Percentiles rank a stretch among this genome's conserved stretches.
Evolutionary conservation across 2,888 invertebrate species (phyloP).

Genomic region (Atethmia centrago): DNA sequence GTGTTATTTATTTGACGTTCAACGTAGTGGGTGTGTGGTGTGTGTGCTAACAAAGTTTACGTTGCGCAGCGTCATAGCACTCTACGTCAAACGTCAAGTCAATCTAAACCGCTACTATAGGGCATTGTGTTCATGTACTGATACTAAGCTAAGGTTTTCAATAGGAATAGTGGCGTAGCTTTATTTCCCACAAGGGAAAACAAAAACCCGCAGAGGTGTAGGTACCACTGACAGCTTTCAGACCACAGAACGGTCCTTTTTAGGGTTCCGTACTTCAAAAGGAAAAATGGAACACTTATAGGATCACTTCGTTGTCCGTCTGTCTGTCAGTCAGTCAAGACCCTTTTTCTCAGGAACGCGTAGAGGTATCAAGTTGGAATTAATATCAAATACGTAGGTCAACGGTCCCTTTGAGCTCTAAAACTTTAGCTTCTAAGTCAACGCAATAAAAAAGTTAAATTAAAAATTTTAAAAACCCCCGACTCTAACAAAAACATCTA

Average conservation of each 20-base stretch:
- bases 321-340: not conserved
- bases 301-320: too few species aligned
- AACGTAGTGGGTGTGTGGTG: slow-evolving; percentile 53
- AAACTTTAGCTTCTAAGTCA: too few species aligned
- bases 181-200: not conserved
- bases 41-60: slow-evolving; percentile 51
- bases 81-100: slow-evolving; percentile 41
- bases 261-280: too few species aligned
- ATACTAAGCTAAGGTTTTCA: not conserved
- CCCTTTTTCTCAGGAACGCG: too few species aligned
- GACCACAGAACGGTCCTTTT: not conserved
- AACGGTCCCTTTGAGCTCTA: too few species aligned
- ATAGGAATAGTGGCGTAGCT: not conserved
- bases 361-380: too few species aligned
- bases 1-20: slow-evolving; percentile 51
- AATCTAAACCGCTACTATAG: slow-evolving; percentile 14
- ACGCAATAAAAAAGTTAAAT: too few species aligned
- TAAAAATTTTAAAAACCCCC: too few species aligned
- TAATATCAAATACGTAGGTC: too few species aligned
- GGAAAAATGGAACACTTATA: too few species aligned
- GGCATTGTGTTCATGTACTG: not conserved
- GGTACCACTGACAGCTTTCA: not conserved
- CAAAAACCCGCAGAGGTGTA: not conserved
- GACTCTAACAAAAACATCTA: too few species aligned
- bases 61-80: slow-evolving; percentile 28